Evolutionary conservation across 2,113 vertebrate genomes (phyloP).

Genomic region (Notothenia rossii): DNA sequence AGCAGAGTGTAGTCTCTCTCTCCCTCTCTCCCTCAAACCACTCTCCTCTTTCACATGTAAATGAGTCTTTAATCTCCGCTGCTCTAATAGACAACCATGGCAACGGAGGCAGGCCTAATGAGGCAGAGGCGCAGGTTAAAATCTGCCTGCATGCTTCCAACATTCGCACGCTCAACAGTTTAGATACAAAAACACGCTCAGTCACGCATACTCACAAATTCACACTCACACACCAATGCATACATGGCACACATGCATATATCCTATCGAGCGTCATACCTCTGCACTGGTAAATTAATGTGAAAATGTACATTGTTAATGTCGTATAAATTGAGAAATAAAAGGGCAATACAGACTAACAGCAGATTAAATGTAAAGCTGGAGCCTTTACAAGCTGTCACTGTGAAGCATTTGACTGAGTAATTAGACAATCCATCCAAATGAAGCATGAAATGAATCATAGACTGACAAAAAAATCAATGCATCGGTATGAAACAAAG

Average conservation of each 20-base stretch:
- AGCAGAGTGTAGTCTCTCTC: slow-evolving; percentile 44
- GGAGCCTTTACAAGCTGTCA: slow-evolving; percentile 18
- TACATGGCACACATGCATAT: background rate
- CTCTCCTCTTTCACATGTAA: slow-evolving; percentile 82
- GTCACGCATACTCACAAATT: background rate
- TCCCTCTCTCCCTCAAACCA: slow-evolving; percentile 39
- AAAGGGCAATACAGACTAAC: background rate
- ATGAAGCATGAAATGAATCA: slow-evolving; percentile 47
- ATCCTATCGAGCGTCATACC: background rate
- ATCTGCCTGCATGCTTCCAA: slow-evolving; percentile 65
- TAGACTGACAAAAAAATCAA: slow-evolving; percentile 4
- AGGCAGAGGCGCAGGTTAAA: slow-evolving; percentile 78
- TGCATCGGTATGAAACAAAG: slow-evolving; percentile 7
- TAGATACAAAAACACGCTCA: slow-evolving; percentile 48
- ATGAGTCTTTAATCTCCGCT: slow-evolving; percentile 82
- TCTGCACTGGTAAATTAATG: background rate
- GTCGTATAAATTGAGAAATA: background rate
- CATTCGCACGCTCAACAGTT: slow-evolving; percentile 71
- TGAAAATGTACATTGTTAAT: background rate
- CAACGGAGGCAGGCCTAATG: slow-evolving; percentile 82
- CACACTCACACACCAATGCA: slow-evolving; percentile 18
- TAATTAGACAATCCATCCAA: slow-evolving; percentile 47
- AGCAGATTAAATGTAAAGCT: slow-evolving; percentile 17
- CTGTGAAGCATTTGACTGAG: slow-evolving; percentile 27
- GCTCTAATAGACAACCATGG: slow-evolving; percentile 83